Conservation (phyloP, 2,888 invertebrate genomes). For the Hoplodrina blanda region DNA sequence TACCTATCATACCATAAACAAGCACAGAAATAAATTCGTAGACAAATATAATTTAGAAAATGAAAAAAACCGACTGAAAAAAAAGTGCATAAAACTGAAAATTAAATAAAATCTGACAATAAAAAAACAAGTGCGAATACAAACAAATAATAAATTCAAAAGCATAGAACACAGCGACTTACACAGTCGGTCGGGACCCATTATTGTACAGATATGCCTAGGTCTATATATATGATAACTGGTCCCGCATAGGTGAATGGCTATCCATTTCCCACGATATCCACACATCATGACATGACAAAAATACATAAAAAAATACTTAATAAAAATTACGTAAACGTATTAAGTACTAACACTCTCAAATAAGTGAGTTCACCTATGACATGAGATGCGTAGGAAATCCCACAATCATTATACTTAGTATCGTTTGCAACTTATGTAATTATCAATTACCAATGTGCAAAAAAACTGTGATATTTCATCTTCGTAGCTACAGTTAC, state of each 20-base stretch:
- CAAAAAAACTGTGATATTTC: conserved; percentile 37
- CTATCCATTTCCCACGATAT: conserved; percentile 32
- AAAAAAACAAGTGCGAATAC: too few species aligned
- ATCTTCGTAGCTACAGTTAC: background rate
- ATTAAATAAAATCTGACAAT: too few species aligned
- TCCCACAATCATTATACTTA: conserved; percentile 75
- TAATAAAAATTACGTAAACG: conserved; percentile 33
- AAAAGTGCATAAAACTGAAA: too few species aligned
- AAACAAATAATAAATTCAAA: too few species aligned
- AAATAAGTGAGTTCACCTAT: conserved; percentile 73
- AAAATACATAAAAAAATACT: conserved; percentile 18
- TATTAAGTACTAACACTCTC: conserved; percentile 11
- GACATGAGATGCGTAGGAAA: conserved; percentile 74
- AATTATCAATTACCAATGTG: conserved; percentile 30
- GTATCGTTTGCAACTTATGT: conserved; percentile 64
- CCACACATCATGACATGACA: background rate
- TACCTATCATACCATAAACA: too few species aligned
- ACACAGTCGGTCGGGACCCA: too few species aligned
- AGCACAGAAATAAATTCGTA: background rate
- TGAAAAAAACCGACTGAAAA: too few species aligned
- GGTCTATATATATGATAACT: too few species aligned
- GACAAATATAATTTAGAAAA: background rate
- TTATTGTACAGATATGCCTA: too few species aligned
- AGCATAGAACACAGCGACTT: too few species aligned
- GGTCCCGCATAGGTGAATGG: background rate